These are phyloP conservation scores for Porites rus DNA, from an alignment of 92 coral and sea anemone species.

Conservation along the genomic window DNA sequence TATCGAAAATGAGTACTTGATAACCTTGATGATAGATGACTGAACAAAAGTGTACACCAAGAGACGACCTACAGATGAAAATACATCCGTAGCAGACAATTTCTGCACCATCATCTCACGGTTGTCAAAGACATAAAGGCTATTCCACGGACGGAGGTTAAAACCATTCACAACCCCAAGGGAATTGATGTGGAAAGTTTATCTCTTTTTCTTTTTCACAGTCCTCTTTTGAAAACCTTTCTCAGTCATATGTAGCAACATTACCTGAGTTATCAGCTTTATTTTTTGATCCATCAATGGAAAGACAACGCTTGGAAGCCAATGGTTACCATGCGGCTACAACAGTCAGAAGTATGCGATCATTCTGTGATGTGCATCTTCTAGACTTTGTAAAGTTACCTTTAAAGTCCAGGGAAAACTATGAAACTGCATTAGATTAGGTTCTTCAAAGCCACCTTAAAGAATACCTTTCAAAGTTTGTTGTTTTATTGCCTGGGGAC, in stretches of 20 bases:
- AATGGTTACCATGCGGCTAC: conserved; percentile 66
- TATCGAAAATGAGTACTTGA: conserved; percentile 32
- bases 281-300: conserved; percentile 67
- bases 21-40: conserved; percentile 57
- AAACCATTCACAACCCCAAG: conserved; percentile 33
- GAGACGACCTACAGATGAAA: conserved; percentile 39
- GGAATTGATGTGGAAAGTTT: conserved; percentile 12
- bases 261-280: conserved; percentile 50
- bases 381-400: conserved; percentile 57
- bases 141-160: conserved; percentile 20
- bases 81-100: conserved; percentile 34
- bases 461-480: conserved; percentile 52
- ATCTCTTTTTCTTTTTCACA: conserved; percentile 18
- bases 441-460: conserved; percentile 44
- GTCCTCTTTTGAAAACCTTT: conserved; percentile 12
- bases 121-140: conserved; percentile 42
- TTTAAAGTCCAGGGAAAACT: conserved; percentile 53
- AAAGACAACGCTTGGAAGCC: conserved; percentile 53
- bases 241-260: conserved; percentile 46
- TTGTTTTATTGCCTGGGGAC: conserved; percentile 65
- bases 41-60: conserved; percentile 68
- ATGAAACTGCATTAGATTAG: conserved; percentile 49
- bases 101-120: conserved; percentile 55
- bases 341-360: conserved; percentile 30
- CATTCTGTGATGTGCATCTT: conserved; percentile 54